These are phyloP conservation scores for Heliconius himera DNA, from an alignment of 1,140 invertebrate genomes.

Conservation along the genomic window DNA sequence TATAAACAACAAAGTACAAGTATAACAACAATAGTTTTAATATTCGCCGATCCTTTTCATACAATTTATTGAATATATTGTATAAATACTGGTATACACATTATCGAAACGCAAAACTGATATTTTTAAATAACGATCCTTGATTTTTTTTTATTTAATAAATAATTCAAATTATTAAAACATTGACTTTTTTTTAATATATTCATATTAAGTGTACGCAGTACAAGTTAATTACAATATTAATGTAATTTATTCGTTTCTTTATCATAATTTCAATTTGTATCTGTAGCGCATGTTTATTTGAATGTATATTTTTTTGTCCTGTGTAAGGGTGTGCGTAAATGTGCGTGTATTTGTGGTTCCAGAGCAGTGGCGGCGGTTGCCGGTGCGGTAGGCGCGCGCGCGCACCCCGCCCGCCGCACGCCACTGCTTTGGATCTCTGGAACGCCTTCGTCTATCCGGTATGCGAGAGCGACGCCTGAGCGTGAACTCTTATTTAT, in stretches of 20 bases:
- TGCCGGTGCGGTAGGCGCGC: conserved; percentile 80
- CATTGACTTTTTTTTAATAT: not conserved
- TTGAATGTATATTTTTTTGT: conserved; percentile 28
- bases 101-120: not conserved
- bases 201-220: not conserved
- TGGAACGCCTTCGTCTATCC: conserved; percentile 82
- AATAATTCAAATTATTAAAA: not conserved
- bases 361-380: conserved; percentile 82
- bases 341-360: conserved; percentile 79
- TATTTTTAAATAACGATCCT: not conserved
- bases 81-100: conserved; percentile 3
- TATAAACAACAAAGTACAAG: not conserved
- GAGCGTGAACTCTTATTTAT: conserved; percentile 53
- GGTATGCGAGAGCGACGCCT: conserved; percentile 79
- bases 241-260: conserved; percentile 9
- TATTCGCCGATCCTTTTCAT: not conserved
- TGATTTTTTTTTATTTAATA: not conserved
- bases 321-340: conserved; percentile 60
- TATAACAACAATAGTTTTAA: not conserved
- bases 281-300: conserved; percentile 21
- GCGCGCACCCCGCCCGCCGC: conserved; percentile 77
- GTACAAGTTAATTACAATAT: conserved; percentile 5
- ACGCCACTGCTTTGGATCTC: conserved; percentile 83
- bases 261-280: conserved; percentile 2
- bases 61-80: not conserved